Evolutionary conservation across 2,797 vertebrate species (phyloP), one percentile per base, ranked within the genome.

Genomic region (Cynopterus sphinx): DNA sequence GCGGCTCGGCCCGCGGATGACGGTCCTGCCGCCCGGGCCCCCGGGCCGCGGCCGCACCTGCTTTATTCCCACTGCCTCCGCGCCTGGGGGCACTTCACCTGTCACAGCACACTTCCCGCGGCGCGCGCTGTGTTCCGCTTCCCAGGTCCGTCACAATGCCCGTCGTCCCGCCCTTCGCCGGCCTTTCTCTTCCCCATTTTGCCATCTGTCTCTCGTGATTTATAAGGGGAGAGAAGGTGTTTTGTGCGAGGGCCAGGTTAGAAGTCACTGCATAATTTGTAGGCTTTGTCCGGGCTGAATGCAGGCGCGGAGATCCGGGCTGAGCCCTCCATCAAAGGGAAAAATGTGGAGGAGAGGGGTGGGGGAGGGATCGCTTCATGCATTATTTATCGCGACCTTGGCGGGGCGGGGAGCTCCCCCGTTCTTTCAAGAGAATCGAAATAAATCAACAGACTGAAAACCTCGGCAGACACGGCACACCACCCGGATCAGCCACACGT

Each of bases 221-320:
- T 98, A 98, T 98, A 96, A 92, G 97, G 87, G 70, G 70, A 2
- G 83, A 96, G 83, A 96, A 96, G 97, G 97, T 97, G 98, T 98
- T 98, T 98, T 97, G 98, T 98, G 98, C 98, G 98, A 96, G 94
- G 96, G 95, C 96, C 98, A 97, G 98, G 98, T 98, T 98, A 98
- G 98, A 98, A 99, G 98, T 98, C 98, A 98, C 98, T 98, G 98
- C 98, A 98, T 99, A 98, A 99, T 99, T 99, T 98, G 98, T 98
- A 98, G 98, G 98, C 98, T 98, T 99, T 99, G 98, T 99, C 90
- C 96, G 90, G 96, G 95, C 73, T 99, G 98, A 98, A 99, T 98
- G 97, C 98, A 98, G 98, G 98, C 98, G 98, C 98, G 98, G 98
- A 99, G 99, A 99, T 99, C 98, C 98, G 98, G 98, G 98, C 97